phyloP scores from a whole-genome alignment of 2,797 vertebrate species.

The Atherinosoma microstoma region DNA sequence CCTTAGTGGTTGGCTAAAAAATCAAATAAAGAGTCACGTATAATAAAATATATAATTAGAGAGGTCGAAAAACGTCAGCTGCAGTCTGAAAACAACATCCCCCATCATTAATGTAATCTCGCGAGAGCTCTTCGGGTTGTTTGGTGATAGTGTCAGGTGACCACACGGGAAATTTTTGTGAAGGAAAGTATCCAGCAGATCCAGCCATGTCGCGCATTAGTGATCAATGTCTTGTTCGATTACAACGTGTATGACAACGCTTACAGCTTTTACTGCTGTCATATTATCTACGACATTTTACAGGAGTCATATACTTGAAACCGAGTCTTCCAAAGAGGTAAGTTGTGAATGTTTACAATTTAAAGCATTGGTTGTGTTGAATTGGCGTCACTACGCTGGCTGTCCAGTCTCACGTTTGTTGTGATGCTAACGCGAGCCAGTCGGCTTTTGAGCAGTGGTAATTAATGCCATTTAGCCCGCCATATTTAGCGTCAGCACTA shows the following conservation, averaged over 20 bases:
- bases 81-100: neutral
- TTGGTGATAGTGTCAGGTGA: conserved; percentile 68
- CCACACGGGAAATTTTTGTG: conserved; percentile 50
- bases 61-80: neutral
- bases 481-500: fast-evolving
- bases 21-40: too few relatives aligned
- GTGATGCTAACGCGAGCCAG: conserved; percentile 34
- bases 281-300: neutral
- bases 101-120: conserved; percentile 26
- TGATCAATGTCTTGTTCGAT: conserved; percentile 30
- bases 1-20: too few relatives aligned
- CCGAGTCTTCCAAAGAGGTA: conserved; percentile 51
- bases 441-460: conserved; percentile 2
- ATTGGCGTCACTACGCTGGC: conserved; percentile 19
- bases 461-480: neutral
- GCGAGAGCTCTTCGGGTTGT: conserved; percentile 49
- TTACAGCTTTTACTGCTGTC: neutral
- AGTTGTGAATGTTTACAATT: conserved; percentile 26
- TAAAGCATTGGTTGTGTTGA: neutral
- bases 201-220: conserved; percentile 54
- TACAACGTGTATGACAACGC: conserved; percentile 21
- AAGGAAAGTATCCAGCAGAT: conserved; percentile 43
- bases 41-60: too few relatives aligned
- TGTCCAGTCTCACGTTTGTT: conserved; percentile 49
- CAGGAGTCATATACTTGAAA: neutral